Base-by-base conservation (phyloP, 2,797 vertebrate species). In the Malurus splendens region DNA sequence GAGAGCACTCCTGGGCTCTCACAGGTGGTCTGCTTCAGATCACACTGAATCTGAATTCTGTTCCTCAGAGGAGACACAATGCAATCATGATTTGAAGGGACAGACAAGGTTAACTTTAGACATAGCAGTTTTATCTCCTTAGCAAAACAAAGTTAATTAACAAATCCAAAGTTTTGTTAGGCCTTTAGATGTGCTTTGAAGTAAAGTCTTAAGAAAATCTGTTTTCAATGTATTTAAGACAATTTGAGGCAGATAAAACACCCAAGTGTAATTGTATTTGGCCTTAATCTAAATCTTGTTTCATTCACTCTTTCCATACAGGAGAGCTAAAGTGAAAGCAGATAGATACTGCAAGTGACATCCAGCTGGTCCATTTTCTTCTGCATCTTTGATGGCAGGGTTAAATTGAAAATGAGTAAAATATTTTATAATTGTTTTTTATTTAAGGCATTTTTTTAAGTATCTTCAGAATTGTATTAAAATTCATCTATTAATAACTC, bases 301-400 rank as follows among this genome's bases (percentile, higher is more conserved):
- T 94, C 27, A 38, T 70, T 94, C 94, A 23, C 12, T 87, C 19
- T 93, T 86, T 83, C 86, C 74, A 57, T 92, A 65, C 90, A 99
- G 99, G 98, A 98, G 99, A 97, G 97, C 98, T 92, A 98, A 99
- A 97, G 97, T 99, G 98, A 99, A 99, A 97, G 99, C 99, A 2
- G 99, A 99, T 94, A 94, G 99, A 95, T 99, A 99, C 96, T 99
- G 99, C 98, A 99, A 99, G 96, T 99, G 96, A 98, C 87, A 89
- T 45, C 65, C 62, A 47, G 38, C 33, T 61, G 38, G 32, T 47
- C 32, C 16, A 5, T 68, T 67, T 91, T 67, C 74, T 82, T 87
- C 79, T 86, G 61, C 33, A 14, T 36, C 83, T 68, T 65, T 57
- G 44, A 18, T 45, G 56, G 38, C 13, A 51, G 17, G 10, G 4